A percentile compares a stretch with the other conserved stretches of the same genome.
These are phyloP conservation scores for Telmatherina bonti DNA, from an alignment of 2,797 vertebrate genomes.

Conservation along the genomic window DNA sequence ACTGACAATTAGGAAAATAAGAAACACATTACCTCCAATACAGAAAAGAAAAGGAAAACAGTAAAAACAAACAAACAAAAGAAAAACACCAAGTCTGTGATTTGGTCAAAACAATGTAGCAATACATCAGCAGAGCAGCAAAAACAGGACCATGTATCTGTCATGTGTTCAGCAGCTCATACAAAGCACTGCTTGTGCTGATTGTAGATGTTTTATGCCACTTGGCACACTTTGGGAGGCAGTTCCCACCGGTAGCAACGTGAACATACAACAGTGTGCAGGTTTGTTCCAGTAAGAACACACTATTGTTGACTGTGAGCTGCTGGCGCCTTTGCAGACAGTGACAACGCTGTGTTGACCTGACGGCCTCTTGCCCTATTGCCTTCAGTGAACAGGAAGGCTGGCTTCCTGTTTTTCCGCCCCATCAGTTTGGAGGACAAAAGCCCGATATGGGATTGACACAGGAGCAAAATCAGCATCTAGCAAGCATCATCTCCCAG, in stretches of 20 bases:
- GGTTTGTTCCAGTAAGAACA: slow-evolving; percentile 38
- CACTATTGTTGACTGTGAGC: slow-evolving; percentile 22
- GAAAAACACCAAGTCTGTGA: slow-evolving; percentile 13
- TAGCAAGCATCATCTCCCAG: slow-evolving; percentile 6
- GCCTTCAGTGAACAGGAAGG: slow-evolving; percentile 76
- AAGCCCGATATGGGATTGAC: slow-evolving; percentile 55
- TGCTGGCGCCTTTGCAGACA: slow-evolving; percentile 26
- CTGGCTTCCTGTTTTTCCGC: slow-evolving; percentile 84
- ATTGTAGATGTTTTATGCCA: background rate
- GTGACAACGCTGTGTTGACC: slow-evolving; percentile 50
- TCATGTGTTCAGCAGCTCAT: slow-evolving; percentile 30
- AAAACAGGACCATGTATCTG: slow-evolving; percentile 15
- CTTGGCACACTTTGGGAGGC: slow-evolving; percentile 5
- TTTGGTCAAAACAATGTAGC: slow-evolving; percentile 28
- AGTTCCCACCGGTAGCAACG: slow-evolving; percentile 5
- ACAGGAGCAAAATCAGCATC: slow-evolving; percentile 45
- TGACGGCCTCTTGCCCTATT: slow-evolving; percentile 43
- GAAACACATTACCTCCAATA: slow-evolving; percentile 27
- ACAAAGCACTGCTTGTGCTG: slow-evolving; percentile 18
- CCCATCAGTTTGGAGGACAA: slow-evolving; percentile 66
- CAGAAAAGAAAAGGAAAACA: too few relatives aligned
- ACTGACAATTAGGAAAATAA: slow-evolving; percentile 49
- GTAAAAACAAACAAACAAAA: slow-evolving; percentile 9
- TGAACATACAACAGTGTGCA: slow-evolving; percentile 11
- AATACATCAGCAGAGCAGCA: slow-evolving; percentile 5